phyloP scores from a whole-genome alignment of 2,113 vertebrate genomes.

The Trichomycterus rosablanca region DNA sequence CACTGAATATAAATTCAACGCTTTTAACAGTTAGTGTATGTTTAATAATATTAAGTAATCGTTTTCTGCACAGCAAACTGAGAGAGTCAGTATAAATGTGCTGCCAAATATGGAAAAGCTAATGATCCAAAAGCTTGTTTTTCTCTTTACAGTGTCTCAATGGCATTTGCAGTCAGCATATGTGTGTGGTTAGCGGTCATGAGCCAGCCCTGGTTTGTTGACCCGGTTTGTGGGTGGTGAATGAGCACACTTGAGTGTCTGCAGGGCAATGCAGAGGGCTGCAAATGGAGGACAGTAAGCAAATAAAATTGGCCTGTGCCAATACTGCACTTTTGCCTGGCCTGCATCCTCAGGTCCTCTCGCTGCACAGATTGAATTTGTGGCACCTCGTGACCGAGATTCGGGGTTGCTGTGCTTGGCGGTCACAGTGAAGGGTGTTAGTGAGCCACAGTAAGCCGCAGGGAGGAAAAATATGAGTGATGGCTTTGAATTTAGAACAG shows the following conservation, averaged over 20 bases:
- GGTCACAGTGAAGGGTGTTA: conserved; percentile 47
- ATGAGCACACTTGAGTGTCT: conserved; percentile 22
- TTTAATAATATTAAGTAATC: background rate
- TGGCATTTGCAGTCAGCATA: conserved; percentile 2
- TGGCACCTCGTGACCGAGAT: conserved; percentile 45
- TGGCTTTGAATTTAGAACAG: conserved; percentile 12
- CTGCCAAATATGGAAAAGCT: background rate
- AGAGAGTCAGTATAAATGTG: background rate
- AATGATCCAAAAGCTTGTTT: background rate
- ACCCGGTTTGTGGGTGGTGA: conserved; percentile 39
- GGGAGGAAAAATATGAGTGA: conserved; percentile 3
- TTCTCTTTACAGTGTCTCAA: background rate
- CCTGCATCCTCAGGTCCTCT: conserved; percentile 41
- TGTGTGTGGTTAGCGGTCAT: conserved; percentile 13
- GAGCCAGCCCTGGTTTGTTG: conserved; percentile 31
- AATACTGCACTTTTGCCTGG: conserved; percentile 37
- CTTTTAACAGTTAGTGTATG: background rate
- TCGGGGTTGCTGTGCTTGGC: conserved; percentile 41
- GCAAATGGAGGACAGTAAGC: conserved; percentile 14
- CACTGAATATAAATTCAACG: background rate
- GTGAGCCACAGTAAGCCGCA: conserved; percentile 30
- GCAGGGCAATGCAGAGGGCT: conserved; percentile 13
- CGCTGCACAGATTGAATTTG: conserved; percentile 40
- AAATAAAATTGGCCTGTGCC: conserved; percentile 33
- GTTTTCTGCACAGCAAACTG: conserved; percentile 4